These are phyloP conservation scores for Sitta europaea DNA, from an alignment of 2,113 vertebrate species.

Conservation along the genomic window DNA sequence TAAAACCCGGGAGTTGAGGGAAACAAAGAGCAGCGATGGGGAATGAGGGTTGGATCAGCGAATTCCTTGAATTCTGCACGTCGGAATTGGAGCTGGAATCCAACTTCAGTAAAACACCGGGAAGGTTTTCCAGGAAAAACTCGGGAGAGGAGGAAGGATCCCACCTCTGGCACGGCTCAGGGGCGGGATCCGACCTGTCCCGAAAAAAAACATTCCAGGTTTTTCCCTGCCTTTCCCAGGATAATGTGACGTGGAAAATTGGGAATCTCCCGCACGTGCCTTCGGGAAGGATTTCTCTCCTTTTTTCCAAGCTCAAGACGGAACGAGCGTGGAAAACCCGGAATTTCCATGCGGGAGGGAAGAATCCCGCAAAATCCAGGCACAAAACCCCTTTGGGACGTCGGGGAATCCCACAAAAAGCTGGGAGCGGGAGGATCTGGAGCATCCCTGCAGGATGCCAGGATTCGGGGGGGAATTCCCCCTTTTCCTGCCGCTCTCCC, in stretches of 20 bases:
- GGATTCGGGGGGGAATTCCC: not conserved
- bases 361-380: rapidly evolving
- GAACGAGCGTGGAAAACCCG: rapidly evolving
- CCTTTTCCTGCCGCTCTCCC: not conserved
- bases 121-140: too few species aligned
- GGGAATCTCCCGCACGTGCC: not conserved
- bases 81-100: not conserved
- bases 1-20: not conserved
- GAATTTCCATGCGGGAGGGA: rapidly evolving
- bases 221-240: not conserved
- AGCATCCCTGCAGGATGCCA: rapidly evolving
- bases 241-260: not conserved
- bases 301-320: rapidly evolving
- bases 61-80: rapidly evolving
- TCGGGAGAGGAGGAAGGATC: rapidly evolving
- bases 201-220: not conserved
- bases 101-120: not conserved
- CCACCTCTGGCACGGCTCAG: not conserved
- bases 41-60: not conserved
- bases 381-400: rapidly evolving
- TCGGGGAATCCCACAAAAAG: rapidly evolving
- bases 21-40: not conserved
- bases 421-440: rapidly evolving
- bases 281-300: not conserved
- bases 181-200: rapidly evolving